Evolutionary conservation across 2,113 vertebrate species (phyloP).

Genomic region (Pteropus alecto): DNA sequence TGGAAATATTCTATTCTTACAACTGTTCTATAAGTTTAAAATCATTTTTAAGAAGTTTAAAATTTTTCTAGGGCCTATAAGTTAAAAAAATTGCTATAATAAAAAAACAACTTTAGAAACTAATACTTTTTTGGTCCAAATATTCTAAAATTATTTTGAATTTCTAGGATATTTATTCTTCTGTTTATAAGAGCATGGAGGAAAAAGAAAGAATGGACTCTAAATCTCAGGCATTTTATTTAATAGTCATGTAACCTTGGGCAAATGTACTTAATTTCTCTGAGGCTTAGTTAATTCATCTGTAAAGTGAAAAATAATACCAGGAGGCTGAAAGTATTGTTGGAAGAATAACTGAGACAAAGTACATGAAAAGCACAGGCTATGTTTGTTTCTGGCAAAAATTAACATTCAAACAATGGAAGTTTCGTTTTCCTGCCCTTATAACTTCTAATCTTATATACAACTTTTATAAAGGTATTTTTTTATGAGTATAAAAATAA

Average conservation of each 20-base stretch:
- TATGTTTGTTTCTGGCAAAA: not conserved
- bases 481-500: not conserved
- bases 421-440: not conserved
- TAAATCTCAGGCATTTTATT: not conserved
- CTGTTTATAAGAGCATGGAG: not conserved
- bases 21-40: not conserved
- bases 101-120: slow-evolving; percentile 6
- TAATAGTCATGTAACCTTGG: not conserved
- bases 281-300: not conserved
- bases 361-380: not conserved
- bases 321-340: not conserved
- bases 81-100: not conserved
- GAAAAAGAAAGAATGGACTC: not conserved
- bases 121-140: not conserved
- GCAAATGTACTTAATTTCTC: not conserved
- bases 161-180: slow-evolving; percentile 9
- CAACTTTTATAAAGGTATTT: not conserved
- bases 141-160: not conserved
- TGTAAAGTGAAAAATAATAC: not conserved
- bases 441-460: not conserved
- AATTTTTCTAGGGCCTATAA: not conserved
- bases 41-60: not conserved
- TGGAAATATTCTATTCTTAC: not conserved
- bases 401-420: not conserved
- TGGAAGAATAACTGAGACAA: not conserved